These are phyloP conservation scores for Daktulosphaira vitifoliae DNA, from an alignment of 1,140 invertebrate genomes.

Conservation along the genomic window DNA sequence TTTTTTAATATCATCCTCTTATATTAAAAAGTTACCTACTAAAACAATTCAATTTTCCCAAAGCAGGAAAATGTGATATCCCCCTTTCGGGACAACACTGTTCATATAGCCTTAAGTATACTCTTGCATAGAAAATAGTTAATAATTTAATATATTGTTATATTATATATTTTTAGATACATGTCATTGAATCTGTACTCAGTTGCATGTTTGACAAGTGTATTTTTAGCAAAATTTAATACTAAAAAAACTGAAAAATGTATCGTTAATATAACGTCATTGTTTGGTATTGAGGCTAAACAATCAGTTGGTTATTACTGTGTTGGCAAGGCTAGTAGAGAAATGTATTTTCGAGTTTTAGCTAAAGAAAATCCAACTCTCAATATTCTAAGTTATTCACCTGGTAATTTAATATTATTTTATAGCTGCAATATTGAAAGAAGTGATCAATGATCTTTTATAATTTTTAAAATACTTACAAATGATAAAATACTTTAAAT, in stretches of 20 bases:
- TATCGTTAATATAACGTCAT: conserved; percentile 81
- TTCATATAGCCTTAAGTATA: too few species aligned
- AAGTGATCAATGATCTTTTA: too few species aligned
- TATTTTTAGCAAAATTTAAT: conserved; percentile 57
- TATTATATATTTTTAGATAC: conserved; percentile 37
- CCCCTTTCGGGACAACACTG: too few species aligned
- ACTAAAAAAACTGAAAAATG: conserved; percentile 44
- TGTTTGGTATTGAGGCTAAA: conserved; percentile 67
- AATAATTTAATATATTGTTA: too few species aligned
- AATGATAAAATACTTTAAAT: too few species aligned
- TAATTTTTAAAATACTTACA: background rate
- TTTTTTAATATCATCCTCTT: too few species aligned
- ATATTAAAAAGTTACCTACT: too few species aligned
- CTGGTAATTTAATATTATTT: conserved; percentile 53
- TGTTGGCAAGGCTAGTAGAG: conserved; percentile 78
- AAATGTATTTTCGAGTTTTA: conserved; percentile 79
- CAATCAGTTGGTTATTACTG: conserved; percentile 72
- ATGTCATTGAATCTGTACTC: conserved; percentile 43
- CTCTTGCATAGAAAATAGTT: too few species aligned
- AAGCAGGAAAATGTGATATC: too few species aligned
- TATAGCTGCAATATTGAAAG: background rate
- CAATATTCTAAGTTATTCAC: conserved; percentile 81
- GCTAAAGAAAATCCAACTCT: conserved; percentile 69
- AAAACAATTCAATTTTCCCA: too few species aligned
- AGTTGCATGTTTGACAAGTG: conserved; percentile 63